These are phyloP conservation scores for Carpatolechia fugitivella DNA, from an alignment of 2,888 invertebrate genomes.

Conservation along the genomic window DNA sequence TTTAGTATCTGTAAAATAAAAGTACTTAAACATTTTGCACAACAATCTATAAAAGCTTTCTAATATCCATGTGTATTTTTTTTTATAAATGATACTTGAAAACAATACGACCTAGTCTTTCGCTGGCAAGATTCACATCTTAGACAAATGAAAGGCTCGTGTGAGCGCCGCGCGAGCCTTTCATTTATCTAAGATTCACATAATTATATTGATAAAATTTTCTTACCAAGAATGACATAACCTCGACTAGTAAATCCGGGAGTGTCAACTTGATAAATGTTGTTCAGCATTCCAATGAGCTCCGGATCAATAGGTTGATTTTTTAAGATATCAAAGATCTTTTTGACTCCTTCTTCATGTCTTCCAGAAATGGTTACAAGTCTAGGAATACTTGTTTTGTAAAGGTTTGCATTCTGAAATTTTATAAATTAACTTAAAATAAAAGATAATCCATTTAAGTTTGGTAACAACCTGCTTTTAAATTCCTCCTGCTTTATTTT, in stretches of 20 bases:
- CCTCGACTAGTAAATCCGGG: constrained; percentile 83
- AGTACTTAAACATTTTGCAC: background rate
- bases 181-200: too few relatives aligned
- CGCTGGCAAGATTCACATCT: background rate
- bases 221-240: constrained; percentile 65
- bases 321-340: constrained; percentile 49
- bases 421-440: too few relatives aligned
- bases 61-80: background rate
- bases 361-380: constrained; percentile 78
- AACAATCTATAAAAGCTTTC: too few relatives aligned
- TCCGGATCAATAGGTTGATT: constrained; percentile 62
- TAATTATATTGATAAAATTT: background rate
- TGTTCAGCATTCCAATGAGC: constrained; percentile 68
- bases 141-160: too few relatives aligned
- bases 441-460: too few relatives aligned
- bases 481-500: too few relatives aligned
- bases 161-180: too few relatives aligned
- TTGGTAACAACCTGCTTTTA: too few relatives aligned
- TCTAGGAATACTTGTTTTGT: constrained; percentile 54
- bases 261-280: constrained; percentile 66
- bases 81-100: background rate
- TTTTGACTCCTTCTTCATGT: constrained; percentile 62
- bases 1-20: constrained; percentile 12
- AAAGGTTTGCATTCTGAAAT: constrained; percentile 40
- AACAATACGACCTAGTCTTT: background rate